Evolutionary conservation across 2,113 vertebrate genomes (phyloP), one percentile per base, ranked within the genome.

Genomic region (Callipepla squamata): DNA sequence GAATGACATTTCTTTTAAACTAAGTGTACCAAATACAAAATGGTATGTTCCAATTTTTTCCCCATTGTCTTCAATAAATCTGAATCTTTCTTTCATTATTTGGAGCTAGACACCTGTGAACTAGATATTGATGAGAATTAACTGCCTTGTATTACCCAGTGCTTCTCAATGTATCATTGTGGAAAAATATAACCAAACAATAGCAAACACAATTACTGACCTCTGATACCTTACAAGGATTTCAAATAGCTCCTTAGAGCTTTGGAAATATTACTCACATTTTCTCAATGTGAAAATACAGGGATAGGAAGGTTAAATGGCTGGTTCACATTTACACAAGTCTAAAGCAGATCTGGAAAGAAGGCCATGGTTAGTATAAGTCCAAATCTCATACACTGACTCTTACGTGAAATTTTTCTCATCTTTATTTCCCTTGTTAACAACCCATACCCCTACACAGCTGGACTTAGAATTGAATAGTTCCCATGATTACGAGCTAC

Each of bases 71-170:
- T 85, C 47, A 78, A 45, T 65, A 87, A 85, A 87, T 67, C 13
- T 38, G 25, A 89, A 73, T 81, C 15, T 79, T 38, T 38, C 7
- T 77, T 86, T 61, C 36, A 57, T 61, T 86, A 51, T 55, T 90
- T 66, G 13, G 3, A 26, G 25, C 48, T 55, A 34, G 15, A 53
- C 61, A 63, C 10, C 17, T 28, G 36, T 63, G 38, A 63, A 38
- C 47, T 74, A 80, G 50, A 57, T 90, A 90, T 79, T 90, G 88
- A 73, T 65, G 19, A 89, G 32, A 84, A 76, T 81, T 87, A 87
- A 67, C 40, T 92, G 50, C 26, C 34, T 73, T 47, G 5, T 15
- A 44, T 91, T 77, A 73, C 45, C 40, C 26, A 42, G 13, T 77
- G 53, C 20, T 81, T 87, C 25, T 84, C 30, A 69, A 7, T 44